Conservation (phyloP, 2,797 vertebrate genomes). For the Bradypodion ventrale region DNA sequence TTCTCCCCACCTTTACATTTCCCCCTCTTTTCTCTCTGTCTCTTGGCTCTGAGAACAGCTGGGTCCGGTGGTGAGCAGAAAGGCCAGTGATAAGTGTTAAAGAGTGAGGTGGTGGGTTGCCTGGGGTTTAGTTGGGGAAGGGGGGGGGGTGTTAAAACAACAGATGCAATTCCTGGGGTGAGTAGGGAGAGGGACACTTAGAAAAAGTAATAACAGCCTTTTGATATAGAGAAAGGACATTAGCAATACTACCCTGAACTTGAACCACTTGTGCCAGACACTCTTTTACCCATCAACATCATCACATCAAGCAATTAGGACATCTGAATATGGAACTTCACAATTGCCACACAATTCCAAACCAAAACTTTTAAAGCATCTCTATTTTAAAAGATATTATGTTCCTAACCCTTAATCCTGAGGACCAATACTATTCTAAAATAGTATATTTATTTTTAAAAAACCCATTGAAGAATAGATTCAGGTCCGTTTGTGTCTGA, state of each 20-base stretch:
- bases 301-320: not conserved
- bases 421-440: not conserved
- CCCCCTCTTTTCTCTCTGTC: constrained; percentile 42
- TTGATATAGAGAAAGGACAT: not conserved
- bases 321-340: not conserved
- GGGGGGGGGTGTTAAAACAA: not conserved
- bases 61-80: not conserved
- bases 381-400: not conserved
- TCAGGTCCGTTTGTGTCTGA: not conserved
- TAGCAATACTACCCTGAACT: not conserved
- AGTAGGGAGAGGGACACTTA: constrained; percentile 34
- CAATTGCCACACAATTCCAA: not conserved
- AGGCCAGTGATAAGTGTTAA: not conserved
- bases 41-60: constrained; percentile 61
- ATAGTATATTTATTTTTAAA: not conserved
- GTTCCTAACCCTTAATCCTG: not conserved
- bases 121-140: not conserved
- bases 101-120: not conserved
- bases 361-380: not conserved
- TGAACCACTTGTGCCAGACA: not conserved
- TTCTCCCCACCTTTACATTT: not conserved
- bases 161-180: not conserved
- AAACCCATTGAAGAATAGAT: not conserved
- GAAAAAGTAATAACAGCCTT: not conserved
- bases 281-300: not conserved